Base-by-base conservation (phyloP, 2,797 vertebrate species). In the Mastacembelus armatus region DNA sequence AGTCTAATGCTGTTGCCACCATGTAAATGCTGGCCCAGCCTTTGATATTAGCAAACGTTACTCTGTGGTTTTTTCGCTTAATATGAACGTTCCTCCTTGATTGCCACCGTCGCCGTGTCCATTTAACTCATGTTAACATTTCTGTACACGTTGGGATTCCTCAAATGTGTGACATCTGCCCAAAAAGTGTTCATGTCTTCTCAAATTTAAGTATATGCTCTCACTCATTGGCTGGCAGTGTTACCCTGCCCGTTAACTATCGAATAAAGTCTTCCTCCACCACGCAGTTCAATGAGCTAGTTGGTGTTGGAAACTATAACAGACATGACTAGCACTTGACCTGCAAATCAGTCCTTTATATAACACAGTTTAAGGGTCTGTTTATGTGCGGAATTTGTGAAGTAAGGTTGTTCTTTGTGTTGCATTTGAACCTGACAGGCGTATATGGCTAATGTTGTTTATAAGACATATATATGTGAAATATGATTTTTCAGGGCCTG, bases 401-500 rank as follows among this genome's bases (percentile, higher is more conserved):
- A n/a, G n/a, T n/a, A n/a, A n/a, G n/a, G n/a, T n/a, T n/a, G n/a
- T n/a, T n/a, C n/a, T n/a, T n/a, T n/a, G n/a, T n/a, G n/a, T n/a
- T n/a, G n/a, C n/a, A n/a, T n/a, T n/a, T n/a, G n/a, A n/a, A n/a
- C n/a, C n/a, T n/a, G n/a, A n/a, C n/a, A n/a, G n/a, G n/a, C n/a
- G n/a, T n/a, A n/a, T n/a, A n/a, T n/a, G n/a, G n/a, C 29, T 9
- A 9, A 24, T 8, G 11, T 19, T 30, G 5, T 5, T 33, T 49
- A 19, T 19, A 66, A 42, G 75, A 70, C 62, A 43, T 64, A 11
- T 64, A 11, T 48, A 3, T 81, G 15, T 77, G 5, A 39, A 65
- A 10, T 85, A 5, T 88, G 71, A 50, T 67, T 39, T 80, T 81
- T 65, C 84, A 96, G 96, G 95, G 56, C 60, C 87, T 19, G 95